Evolutionary conservation across 2,113 vertebrate genomes (phyloP).

Genomic region (Chloropsis cyanopogon): DNA sequence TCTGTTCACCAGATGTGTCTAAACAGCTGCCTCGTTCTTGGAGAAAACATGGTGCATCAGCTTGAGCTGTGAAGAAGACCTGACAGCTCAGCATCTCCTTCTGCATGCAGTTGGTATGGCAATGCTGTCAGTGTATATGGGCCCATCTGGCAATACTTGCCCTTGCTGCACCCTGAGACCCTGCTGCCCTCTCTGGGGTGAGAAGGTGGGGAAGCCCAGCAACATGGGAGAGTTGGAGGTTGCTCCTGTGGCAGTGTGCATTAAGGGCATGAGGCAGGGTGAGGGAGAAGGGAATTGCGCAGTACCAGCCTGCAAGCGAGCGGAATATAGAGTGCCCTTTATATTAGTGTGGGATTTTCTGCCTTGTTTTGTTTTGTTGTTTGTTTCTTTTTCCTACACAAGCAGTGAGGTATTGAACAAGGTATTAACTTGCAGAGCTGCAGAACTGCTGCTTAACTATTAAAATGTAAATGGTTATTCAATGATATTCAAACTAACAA

Average conservation of each 20-base stretch:
- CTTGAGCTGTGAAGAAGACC: neutral
- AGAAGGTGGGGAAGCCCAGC: neutral
- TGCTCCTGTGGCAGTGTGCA: fast-evolving
- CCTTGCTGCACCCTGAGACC: neutral
- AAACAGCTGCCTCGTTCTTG: neutral
- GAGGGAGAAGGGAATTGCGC: neutral
- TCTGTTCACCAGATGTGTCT: neutral
- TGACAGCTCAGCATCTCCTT: neutral
- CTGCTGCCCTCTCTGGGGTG: neutral
- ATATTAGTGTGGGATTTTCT: fast-evolving
- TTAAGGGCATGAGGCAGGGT: neutral
- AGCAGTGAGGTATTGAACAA: neutral
- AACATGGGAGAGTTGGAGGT: neutral
- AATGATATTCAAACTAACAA: neutral
- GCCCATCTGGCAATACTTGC: neutral
- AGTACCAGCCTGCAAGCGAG: neutral
- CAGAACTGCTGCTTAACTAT: neutral
- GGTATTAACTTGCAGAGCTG: neutral
- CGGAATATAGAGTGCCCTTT: neutral
- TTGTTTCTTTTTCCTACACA: neutral
- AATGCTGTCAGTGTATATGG: fast-evolving
- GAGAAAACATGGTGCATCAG: neutral
- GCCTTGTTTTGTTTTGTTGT: neutral
- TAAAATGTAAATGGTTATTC: neutral
- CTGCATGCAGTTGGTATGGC: neutral